Evolutionary conservation across 2,888 invertebrate genomes (phyloP), one percentile per base, ranked within the genome.

Genomic region (Drosophila eohydei): DNA sequence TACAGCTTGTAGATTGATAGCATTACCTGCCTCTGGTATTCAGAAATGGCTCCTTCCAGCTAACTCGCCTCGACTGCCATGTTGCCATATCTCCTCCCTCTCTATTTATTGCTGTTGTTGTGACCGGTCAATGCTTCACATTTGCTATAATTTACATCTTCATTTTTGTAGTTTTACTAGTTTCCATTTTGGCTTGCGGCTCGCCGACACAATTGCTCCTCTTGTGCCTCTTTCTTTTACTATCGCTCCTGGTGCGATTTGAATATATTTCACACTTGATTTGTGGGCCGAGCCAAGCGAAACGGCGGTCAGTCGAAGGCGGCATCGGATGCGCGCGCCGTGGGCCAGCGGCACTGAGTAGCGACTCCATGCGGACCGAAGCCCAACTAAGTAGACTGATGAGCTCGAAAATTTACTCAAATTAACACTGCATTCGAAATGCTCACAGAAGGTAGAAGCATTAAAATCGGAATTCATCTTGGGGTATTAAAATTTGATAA

Each of bases 241-340:
- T 78, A 72, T 61, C 69, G 81, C 81, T 78, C 74, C 80, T 78
- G 80, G 72, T 77, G 78, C 78, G 76, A 84, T 80, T 83, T 77
- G 83, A 89, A 83, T 90, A 88, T 85, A 91, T 89, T 91, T 89
- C 83, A 89, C 90, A 85, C 81, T 88, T 90, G 88, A 90, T 81
- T 88, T 88, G 90, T 84, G 79, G 74, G 75, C 57, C 65, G 65
- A 56, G 60, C 80, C 55, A 58, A 68, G 78, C 72, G 71, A 34
- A 83, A 71, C 74, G 63, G 52, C 64, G n/a, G 48, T 28, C 61
- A 74, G 46, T 74, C 65, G 55, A 51, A 56, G 58, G 48, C 52
- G 52, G 50, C 36, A 41, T 71, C 43, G 54, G 34, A 41, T 48
- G 46, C 62, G 55, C 16, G 16, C 16, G 60, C 71, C 57, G 11